Evolutionary conservation across 2,113 vertebrate genomes (phyloP).

Genomic region (Spea bombifrons): DNA sequence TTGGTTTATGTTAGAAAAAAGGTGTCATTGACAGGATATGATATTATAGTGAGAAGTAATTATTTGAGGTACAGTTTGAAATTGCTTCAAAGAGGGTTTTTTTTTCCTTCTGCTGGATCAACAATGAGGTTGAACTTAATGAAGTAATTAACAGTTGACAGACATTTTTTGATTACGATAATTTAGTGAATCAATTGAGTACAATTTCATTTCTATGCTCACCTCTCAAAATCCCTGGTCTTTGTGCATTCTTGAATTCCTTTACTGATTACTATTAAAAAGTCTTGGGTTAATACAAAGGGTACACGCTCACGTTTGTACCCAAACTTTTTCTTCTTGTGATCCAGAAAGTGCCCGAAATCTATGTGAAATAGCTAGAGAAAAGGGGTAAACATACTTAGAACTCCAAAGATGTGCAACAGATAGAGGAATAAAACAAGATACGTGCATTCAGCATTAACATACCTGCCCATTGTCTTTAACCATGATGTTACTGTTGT

Average conservation of each 20-base stretch:
- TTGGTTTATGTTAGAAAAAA: too few species aligned
- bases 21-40: too few species aligned
- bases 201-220: constrained; percentile 30
- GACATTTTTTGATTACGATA: too few species aligned
- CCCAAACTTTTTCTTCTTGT: constrained; percentile 99
- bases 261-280: constrained; percentile 97
- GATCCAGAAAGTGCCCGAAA: constrained; percentile 96
- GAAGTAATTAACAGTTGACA: too few species aligned
- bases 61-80: too few species aligned
- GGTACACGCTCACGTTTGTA: constrained; percentile 97
- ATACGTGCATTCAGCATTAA: neutral
- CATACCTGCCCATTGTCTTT: constrained; percentile 96
- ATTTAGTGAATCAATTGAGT: too few species aligned
- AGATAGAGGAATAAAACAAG: neutral
- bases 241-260: constrained; percentile 96
- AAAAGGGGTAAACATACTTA: neutral
- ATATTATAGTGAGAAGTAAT: too few species aligned
- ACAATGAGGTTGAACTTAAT: too few species aligned
- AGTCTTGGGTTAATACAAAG: constrained; percentile 96
- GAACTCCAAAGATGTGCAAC: constrained; percentile 7
- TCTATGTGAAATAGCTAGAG: constrained; percentile 95
- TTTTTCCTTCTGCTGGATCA: too few species aligned
- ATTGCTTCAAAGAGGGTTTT: too few species aligned
- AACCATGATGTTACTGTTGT: constrained; percentile 99
- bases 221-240: constrained; percentile 98